phyloP scores from a whole-genome alignment of 1,140 invertebrate species.

The Sipha flava region DNA sequence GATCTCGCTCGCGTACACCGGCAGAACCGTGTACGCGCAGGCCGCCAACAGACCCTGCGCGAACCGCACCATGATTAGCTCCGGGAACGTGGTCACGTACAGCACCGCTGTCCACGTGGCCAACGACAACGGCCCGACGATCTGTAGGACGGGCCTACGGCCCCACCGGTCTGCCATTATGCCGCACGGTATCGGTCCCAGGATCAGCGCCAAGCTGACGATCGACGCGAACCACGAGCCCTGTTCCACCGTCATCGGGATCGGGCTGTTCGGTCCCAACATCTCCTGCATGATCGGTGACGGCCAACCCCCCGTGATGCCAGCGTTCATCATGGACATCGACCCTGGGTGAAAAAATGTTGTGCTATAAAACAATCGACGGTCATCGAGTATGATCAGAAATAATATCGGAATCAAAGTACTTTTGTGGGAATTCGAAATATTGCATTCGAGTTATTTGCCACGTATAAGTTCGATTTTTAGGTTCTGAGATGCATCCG shows the following conservation, averaged over 20 bases:
- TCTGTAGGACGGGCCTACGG: slow-evolving; percentile 33
- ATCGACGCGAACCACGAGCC: slow-evolving; percentile 57
- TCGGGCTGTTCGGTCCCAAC: slow-evolving; percentile 44
- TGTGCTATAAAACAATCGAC: no score
- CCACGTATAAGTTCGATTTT: no score
- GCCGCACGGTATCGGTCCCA: slow-evolving; percentile 42
- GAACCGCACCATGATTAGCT: slow-evolving; percentile 36
- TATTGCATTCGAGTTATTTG: no score
- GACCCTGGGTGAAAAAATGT: slow-evolving; percentile 41
- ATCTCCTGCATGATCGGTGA: slow-evolving; percentile 52
- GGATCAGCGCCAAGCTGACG: slow-evolving; percentile 47
- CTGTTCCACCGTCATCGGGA: slow-evolving; percentile 50
- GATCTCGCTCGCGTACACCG: slow-evolving; percentile 81
- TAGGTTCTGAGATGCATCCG: no score
- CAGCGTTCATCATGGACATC: slow-evolving; percentile 42
- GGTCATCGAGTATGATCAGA: no score
- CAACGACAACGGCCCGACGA: slow-evolving; percentile 38
- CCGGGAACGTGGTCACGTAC: slow-evolving; percentile 44
- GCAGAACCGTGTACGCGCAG: slow-evolving; percentile 64
- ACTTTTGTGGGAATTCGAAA: no score
- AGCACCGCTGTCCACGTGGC: slow-evolving; percentile 43
- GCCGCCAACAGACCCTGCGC: slow-evolving; percentile 46
- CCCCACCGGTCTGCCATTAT: slow-evolving; percentile 37
- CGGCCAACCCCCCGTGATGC: slow-evolving; percentile 48
- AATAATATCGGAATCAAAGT: no score